phyloP scores from a whole-genome alignment of 2,113 vertebrate genomes.

The Aplodontia rufa region DNA sequence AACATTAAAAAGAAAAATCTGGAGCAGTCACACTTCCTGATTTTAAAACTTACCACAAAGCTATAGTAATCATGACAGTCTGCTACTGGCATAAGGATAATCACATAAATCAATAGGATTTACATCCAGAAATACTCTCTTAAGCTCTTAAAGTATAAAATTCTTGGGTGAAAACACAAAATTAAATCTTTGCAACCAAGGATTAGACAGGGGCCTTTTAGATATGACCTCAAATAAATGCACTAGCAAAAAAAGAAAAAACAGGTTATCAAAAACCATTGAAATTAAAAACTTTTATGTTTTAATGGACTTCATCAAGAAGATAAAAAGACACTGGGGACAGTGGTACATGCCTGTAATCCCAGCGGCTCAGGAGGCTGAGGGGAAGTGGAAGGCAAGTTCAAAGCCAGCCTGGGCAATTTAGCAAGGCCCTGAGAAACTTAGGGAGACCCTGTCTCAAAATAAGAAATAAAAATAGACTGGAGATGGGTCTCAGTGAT shows the following conservation, averaged over 20 bases:
- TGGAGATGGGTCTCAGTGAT: too few species aligned
- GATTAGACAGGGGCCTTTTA: not conserved
- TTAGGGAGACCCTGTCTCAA: too few species aligned
- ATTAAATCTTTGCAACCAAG: not conserved
- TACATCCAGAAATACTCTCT: not conserved
- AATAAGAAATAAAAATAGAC: too few species aligned
- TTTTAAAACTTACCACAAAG: conserved; percentile 6
- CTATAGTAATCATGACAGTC: not conserved
- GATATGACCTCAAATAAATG: not conserved
- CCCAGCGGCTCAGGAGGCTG: too few species aligned
- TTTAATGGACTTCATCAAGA: not conserved
- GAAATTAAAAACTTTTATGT: conserved; percentile 15
- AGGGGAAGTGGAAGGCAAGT: too few species aligned
- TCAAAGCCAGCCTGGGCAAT: too few species aligned
- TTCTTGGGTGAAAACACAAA: not conserved
- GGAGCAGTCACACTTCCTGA: not conserved
- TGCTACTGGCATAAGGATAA: not conserved
- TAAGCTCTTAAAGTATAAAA: not conserved
- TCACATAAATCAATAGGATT: not conserved
- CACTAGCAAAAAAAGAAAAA: not conserved
- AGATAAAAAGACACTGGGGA: not conserved
- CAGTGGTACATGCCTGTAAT: too few species aligned
- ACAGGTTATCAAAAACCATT: not conserved
- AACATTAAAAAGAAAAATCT: not conserved
- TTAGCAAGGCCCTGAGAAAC: too few species aligned